Percentiles rank a stretch among this genome's conserved stretches.
phyloP scores from a whole-genome alignment of 2,888 invertebrate species.

The Drosophila mettleri region DNA sequence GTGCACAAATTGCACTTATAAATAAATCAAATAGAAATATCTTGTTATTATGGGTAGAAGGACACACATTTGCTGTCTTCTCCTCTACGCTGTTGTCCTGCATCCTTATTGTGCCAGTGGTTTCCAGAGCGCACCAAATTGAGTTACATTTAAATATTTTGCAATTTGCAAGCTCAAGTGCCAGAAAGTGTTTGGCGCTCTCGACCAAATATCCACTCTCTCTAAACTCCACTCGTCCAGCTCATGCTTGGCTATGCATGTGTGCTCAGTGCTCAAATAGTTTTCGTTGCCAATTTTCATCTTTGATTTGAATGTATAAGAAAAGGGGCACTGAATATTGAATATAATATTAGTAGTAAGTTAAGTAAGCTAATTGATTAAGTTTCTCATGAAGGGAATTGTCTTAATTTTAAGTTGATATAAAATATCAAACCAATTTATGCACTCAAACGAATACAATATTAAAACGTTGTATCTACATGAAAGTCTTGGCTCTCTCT shows the following conservation, averaged over 20 bases:
- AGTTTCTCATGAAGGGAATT: background rate
- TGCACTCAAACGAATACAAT: background rate
- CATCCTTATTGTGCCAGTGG: conserved; percentile 42
- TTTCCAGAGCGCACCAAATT: conserved; percentile 59
- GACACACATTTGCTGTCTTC: conserved; percentile 34
- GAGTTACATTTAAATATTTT: conserved; percentile 76
- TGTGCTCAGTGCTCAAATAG: conserved; percentile 33
- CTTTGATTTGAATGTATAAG: background rate
- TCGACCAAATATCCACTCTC: background rate
- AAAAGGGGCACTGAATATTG: background rate
- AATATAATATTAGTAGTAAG: background rate
- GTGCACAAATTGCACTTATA: conserved; percentile 79
- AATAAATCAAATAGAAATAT: conserved; percentile 80
- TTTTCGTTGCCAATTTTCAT: conserved; percentile 45
- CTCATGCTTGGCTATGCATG: conserved; percentile 35
- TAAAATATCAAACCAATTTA: background rate
- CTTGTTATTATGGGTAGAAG: conserved; percentile 57
- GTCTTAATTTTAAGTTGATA: no score
- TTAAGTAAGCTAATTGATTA: background rate
- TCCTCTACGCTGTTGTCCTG: conserved; percentile 24
- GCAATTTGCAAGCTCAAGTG: conserved; percentile 51
- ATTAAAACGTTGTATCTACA: no score
- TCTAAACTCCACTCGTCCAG: conserved; percentile 5
- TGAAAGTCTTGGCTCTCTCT: background rate
- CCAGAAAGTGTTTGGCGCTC: background rate